phyloP scores from a whole-genome alignment of 2,888 invertebrate species.

The Panzeria rudis region DNA sequence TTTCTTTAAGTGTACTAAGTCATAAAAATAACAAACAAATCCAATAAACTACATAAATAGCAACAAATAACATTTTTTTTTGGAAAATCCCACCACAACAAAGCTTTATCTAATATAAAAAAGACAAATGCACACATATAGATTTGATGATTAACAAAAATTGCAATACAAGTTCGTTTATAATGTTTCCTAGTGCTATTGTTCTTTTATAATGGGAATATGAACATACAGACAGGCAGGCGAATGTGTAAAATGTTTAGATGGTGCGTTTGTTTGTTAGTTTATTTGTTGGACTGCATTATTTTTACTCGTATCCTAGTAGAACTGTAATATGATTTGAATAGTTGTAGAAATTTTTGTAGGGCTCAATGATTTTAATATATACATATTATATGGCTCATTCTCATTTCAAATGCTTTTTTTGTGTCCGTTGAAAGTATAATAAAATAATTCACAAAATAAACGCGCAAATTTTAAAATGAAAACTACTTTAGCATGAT shows the following conservation, averaged over 20 bases:
- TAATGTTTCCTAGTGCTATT: neutral
- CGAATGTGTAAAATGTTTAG: conserved; percentile 8
- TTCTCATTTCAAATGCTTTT: no score
- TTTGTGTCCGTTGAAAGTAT: no score
- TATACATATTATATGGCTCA: no score
- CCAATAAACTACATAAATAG: neutral
- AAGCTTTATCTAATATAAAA: neutral
- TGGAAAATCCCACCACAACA: neutral
- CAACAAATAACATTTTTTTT: neutral
- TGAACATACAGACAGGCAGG: conserved; percentile 11
- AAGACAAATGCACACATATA: conserved; percentile 5
- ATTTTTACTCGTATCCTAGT: neutral
- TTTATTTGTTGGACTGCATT: conserved; percentile 7
- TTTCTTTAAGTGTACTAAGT: neutral
- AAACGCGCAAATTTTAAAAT: no score
- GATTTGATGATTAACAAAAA: conserved; percentile 28
- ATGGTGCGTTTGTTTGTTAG: conserved; percentile 19
- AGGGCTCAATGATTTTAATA: conserved; percentile 46
- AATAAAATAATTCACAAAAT: no score
- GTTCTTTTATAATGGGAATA: conserved; percentile 32
- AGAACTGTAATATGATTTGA: conserved; percentile 21
- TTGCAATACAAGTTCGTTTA: conserved; percentile 8
- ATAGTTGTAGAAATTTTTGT: conserved; percentile 37
- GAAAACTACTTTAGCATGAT: no score
- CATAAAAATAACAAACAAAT: conserved; percentile 5